Evolutionary conservation across 2,888 invertebrate genomes (phyloP), one percentile per base, ranked within the genome.

Genomic region (Sarcophaga rosellei): DNA sequence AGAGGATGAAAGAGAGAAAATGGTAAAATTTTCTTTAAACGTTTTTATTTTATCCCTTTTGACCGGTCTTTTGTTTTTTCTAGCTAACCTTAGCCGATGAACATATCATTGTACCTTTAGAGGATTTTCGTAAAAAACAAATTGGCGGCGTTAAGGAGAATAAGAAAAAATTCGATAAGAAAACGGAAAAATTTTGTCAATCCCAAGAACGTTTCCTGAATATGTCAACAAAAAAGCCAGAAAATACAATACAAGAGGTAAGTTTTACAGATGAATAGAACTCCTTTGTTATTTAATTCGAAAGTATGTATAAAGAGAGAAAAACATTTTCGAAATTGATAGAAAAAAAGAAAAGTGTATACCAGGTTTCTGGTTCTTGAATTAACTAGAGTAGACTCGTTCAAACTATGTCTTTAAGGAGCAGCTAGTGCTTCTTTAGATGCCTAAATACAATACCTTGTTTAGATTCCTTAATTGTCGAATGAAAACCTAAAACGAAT

Each of bases 121-220:
- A 99, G 94, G 96, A 95, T 90, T 99, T 99, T 94, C 95, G 99
- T 86, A 98, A 98, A 93, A 97, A 97, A 89, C 97, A 98, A 93
- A 98, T 99, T 90, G 98, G 98, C 74, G 97, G 97, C 81, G 99
- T 98, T 83, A 99, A 99, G 95, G 98, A 97, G 93, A 94, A 93
- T 88, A 99, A 98, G 94, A 99, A 99, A 94, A 98, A 98, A 93
- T 99, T 99, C 94, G 99, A 99, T 92, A 99, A 99, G 93, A 98
- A 99, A 94, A 99, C 99, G 4, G 96, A 97, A 88, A 99, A 99
- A 94, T 99, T 99, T 94, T 99, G 98, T 93, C 97, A 98, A 94
- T 98, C 97, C 89, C 97, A 99, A 94, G 99, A 99, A 94, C 95
- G 98, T 89, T 98, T 99, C 92, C 95, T 99, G 85, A 98, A 97